Evolutionary conservation across 2,888 invertebrate genomes (phyloP).

Genomic region (Acleris sparsana): DNA sequence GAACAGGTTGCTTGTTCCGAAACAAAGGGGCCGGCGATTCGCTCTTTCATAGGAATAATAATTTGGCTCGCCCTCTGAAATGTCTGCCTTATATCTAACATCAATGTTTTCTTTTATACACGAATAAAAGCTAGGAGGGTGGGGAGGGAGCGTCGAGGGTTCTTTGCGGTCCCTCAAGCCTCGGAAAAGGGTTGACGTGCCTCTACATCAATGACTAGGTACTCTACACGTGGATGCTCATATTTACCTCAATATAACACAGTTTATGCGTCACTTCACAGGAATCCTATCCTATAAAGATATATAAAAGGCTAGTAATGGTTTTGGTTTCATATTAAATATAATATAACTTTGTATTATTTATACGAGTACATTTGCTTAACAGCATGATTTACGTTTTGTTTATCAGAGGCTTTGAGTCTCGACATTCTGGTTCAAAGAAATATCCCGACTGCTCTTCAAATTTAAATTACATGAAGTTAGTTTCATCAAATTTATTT

Average conservation of each 20-base stretch:
- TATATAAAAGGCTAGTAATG: slow-evolving; percentile 6
- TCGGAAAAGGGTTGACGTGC: slow-evolving; percentile 66
- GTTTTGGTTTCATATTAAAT: slow-evolving; percentile 17
- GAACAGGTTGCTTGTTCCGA: slow-evolving; percentile 39
- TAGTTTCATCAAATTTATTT: slow-evolving; percentile 12
- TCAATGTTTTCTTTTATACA: slow-evolving; percentile 69
- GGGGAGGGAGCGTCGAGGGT: slow-evolving; percentile 51
- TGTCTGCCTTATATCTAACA: slow-evolving; percentile 61
- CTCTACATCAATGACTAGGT: slow-evolving; percentile 37
- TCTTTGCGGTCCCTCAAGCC: slow-evolving; percentile 57
- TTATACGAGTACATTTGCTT: background rate
- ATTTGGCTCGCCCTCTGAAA: slow-evolving; percentile 55
- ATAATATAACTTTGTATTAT: background rate
- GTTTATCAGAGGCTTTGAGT: too few species aligned
- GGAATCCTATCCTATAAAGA: slow-evolving; percentile 11
- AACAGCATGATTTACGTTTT: too few species aligned
- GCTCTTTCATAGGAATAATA: slow-evolving; percentile 57
- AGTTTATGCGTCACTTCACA: slow-evolving; percentile 7
- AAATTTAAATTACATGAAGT: slow-evolving; percentile 1
- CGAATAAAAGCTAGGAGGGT: slow-evolving; percentile 57
- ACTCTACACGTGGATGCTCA: slow-evolving; percentile 25
- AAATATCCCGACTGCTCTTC: background rate
- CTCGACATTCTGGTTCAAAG: background rate
- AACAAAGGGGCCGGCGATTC: slow-evolving; percentile 53
- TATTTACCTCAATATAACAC: slow-evolving; percentile 15